These are phyloP conservation scores for Channa striata DNA, from an alignment of 2,797 vertebrate genomes.

Conservation along the genomic window DNA sequence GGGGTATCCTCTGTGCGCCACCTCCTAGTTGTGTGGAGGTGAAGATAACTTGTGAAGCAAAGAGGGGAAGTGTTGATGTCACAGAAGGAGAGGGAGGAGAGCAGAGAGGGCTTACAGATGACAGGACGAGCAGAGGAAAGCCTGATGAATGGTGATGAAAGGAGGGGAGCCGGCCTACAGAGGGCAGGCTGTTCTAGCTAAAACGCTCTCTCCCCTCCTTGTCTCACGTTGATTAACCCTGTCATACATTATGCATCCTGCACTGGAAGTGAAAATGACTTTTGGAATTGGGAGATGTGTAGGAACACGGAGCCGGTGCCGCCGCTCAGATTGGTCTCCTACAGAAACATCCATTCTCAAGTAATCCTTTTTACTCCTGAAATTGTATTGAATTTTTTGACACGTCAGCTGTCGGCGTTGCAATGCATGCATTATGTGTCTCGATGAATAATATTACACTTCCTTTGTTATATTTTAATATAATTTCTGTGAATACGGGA, in stretches of 20 bases:
- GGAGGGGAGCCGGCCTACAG: slow-evolving; percentile 40
- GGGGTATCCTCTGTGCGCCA: slow-evolving; percentile 42
- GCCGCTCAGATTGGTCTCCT: slow-evolving; percentile 38
- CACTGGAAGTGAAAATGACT: slow-evolving; percentile 65
- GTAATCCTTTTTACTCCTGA: slow-evolving; percentile 53
- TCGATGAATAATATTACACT: slow-evolving; percentile 57
- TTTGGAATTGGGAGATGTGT: slow-evolving; percentile 57
- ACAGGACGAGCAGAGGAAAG: slow-evolving; percentile 13
- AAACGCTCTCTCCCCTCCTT: slow-evolving; percentile 15
- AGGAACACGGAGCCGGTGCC: slow-evolving; percentile 40
- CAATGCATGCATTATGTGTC: slow-evolving; percentile 52
- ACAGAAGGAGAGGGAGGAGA: slow-evolving; percentile 4
- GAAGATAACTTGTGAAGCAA: slow-evolving; percentile 13
- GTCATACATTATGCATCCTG: slow-evolving; percentile 70
- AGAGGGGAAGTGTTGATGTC: neutral
- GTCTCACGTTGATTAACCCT: slow-evolving; percentile 60
- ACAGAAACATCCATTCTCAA: slow-evolving; percentile 35
- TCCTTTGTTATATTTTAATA: slow-evolving; percentile 45
- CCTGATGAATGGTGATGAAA: slow-evolving; percentile 5
- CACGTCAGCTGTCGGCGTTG: slow-evolving; percentile 42
- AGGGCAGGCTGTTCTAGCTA: slow-evolving; percentile 54
- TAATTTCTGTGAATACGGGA: slow-evolving; percentile 38
- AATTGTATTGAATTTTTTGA: slow-evolving; percentile 52
- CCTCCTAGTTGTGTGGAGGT: slow-evolving; percentile 22
- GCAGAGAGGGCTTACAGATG: neutral